Evolutionary conservation across 2,113 vertebrate species (phyloP).

Genomic region (Panthera uncia): DNA sequence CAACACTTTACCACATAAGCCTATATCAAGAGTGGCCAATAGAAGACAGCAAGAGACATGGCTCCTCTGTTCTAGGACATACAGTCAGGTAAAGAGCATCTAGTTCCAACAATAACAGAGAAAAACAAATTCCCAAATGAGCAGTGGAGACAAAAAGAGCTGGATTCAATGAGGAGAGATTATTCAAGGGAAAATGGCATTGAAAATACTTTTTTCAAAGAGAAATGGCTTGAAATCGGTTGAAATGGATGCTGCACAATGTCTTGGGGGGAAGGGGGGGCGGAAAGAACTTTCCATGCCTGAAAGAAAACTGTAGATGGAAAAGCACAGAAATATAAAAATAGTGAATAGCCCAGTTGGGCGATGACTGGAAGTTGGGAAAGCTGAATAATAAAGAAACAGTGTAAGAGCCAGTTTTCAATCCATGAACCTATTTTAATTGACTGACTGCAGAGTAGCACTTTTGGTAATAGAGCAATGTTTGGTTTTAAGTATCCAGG

Average conservation of each 20-base stretch:
- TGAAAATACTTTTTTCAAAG: neutral
- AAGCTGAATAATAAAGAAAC: neutral
- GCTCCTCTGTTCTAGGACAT: neutral
- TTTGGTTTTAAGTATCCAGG: neutral
- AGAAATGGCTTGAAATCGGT: neutral
- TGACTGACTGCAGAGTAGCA: neutral
- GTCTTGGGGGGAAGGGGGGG: neutral
- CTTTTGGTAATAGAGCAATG: neutral
- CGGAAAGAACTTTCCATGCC: neutral
- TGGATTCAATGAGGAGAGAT: neutral
- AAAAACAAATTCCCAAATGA: neutral
- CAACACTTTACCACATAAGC: neutral
- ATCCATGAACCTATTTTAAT: neutral
- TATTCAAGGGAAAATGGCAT: neutral
- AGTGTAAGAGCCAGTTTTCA: neutral
- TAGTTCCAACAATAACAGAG: neutral
- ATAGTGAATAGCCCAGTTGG: neutral
- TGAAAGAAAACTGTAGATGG: neutral
- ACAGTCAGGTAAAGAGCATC: neutral
- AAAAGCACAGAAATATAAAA: neutral
- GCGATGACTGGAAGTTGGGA: accelerated
- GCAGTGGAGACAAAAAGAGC: neutral
- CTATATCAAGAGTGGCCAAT: neutral
- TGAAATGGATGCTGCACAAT: neutral
- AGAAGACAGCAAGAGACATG: neutral